phyloP scores from a whole-genome alignment of 2,888 invertebrate genomes.

The Parnassius orleans region DNA sequence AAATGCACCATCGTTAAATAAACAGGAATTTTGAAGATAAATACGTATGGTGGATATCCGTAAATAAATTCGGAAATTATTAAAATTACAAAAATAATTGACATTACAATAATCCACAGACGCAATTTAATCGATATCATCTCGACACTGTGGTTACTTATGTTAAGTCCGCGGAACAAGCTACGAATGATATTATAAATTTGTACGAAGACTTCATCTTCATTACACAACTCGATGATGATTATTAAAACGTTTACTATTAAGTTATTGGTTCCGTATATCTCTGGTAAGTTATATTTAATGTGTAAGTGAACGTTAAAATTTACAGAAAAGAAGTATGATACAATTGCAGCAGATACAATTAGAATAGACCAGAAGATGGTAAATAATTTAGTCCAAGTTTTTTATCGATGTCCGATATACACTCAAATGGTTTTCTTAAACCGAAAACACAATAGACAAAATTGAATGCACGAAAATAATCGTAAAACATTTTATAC shows the following conservation, averaged over 20 bases:
- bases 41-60: constrained; percentile 37
- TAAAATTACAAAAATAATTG: constrained; percentile 33
- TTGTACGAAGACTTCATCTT: constrained; percentile 33
- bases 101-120: constrained; percentile 38
- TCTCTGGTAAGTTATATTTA: constrained; percentile 38
- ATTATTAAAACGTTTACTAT: constrained; percentile 38
- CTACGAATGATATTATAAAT: constrained; percentile 38
- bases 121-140: constrained; percentile 46
- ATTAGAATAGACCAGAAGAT: constrained; percentile 29
- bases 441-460: constrained; percentile 41
- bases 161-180: constrained; percentile 34
- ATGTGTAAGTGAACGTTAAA: constrained; percentile 32
- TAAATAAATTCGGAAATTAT: constrained; percentile 42
- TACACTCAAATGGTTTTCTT: constrained; percentile 39
- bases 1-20: constrained; percentile 49
- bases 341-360: constrained; percentile 15
- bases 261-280: constrained; percentile 42
- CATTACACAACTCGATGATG: constrained; percentile 34
- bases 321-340: constrained; percentile 31
- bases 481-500: constrained; percentile 43
- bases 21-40: constrained; percentile 46
- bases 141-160: constrained; percentile 36
- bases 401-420: not conserved
- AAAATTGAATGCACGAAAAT: constrained; percentile 40
- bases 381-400: not conserved